phyloP scores from a whole-genome alignment of 2,888 invertebrate genomes.

The Drosophila multiciliata region DNA sequence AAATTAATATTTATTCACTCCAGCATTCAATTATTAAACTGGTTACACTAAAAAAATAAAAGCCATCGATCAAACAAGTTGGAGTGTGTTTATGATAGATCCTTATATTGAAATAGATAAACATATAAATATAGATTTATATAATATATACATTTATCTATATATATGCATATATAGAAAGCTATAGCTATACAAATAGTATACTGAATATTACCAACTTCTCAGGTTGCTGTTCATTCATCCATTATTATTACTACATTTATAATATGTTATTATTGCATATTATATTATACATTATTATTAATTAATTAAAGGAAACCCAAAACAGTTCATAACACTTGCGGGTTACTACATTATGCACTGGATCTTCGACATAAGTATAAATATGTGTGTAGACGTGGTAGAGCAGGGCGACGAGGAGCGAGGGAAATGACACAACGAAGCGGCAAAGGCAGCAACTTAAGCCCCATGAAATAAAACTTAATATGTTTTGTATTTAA shows the following conservation, averaged over 20 bases:
- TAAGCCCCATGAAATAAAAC: conserved; percentile 72
- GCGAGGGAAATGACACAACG: conserved; percentile 5
- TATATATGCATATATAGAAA: neutral
- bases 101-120: neutral
- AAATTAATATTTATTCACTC: neutral
- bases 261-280: too few species aligned
- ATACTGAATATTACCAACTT: neutral
- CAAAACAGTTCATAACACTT: conserved; percentile 55
- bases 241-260: neutral
- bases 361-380: conserved; percentile 59
- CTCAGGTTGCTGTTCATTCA: neutral
- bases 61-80: neutral
- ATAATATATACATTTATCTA: neutral
- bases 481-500: conserved; percentile 79
- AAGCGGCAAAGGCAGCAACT: conserved; percentile 51
- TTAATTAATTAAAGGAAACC: conserved; percentile 28
- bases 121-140: neutral
- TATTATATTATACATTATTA: too few species aligned
- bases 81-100: neutral
- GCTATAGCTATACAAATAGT: neutral
- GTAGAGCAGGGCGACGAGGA: neutral
- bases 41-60: neutral
- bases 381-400: conserved; percentile 1
- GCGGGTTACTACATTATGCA: conserved; percentile 68
- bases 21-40: neutral